Conservation (phyloP, 1,140 invertebrate genomes). For the Medauroidea extradentata region DNA sequence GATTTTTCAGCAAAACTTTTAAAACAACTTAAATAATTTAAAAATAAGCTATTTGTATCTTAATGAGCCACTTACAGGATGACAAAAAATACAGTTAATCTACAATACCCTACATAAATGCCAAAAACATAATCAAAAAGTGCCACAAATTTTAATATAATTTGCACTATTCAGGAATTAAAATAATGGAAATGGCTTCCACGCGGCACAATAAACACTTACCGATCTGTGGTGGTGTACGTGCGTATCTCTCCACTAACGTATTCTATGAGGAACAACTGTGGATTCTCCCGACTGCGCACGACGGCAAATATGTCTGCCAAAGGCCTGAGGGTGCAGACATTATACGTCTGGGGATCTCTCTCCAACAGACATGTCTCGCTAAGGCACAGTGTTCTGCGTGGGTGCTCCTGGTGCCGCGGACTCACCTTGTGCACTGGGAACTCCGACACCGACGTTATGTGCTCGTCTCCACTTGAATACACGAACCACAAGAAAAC, state of each 20-base stretch:
- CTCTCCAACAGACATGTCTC: constrained; percentile 94
- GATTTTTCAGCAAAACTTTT: no score
- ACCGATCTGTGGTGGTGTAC: constrained; percentile 84
- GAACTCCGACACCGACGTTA: constrained; percentile 91
- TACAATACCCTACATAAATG: constrained; percentile 1
- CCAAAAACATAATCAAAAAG: constrained; percentile 5
- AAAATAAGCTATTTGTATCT: no score
- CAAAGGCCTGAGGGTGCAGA: constrained; percentile 83
- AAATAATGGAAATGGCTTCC: constrained; percentile 9
- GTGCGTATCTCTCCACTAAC: constrained; percentile 82
- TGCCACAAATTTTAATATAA: not conserved
- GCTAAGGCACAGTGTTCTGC: constrained; percentile 89
- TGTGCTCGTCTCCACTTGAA: constrained; percentile 75
- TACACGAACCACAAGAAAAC: constrained; percentile 14
- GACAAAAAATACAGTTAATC: constrained; percentile 5
- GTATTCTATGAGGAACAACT: constrained; percentile 93
- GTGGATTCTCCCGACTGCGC: constrained; percentile 84
- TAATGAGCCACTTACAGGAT: no score
- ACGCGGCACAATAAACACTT: constrained; percentile 21
- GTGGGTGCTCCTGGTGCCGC: constrained; percentile 72
- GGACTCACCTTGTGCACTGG: constrained; percentile 80
- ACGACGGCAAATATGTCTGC: constrained; percentile 89
- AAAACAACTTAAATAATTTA: no score
- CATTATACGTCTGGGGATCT: constrained; percentile 93
- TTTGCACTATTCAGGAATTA: constrained; percentile 3